Base-by-base conservation (phyloP, 2,113 vertebrate genomes). In the Erinaceus europaeus region DNA sequence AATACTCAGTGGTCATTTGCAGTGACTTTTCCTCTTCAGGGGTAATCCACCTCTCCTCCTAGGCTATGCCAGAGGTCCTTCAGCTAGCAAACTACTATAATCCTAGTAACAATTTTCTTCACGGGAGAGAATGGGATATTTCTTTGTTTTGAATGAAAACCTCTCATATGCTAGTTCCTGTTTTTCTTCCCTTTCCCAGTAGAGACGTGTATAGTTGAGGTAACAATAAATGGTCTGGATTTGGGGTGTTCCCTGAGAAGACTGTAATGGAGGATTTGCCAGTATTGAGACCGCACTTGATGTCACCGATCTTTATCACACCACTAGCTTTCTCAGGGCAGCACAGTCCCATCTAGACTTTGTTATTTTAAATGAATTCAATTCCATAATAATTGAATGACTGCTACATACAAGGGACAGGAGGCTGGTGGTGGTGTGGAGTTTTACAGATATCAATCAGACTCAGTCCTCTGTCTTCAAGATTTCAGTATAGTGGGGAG, bases 1-100 rank as follows among this genome's bases (percentile, higher is more conserved):
- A 0, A 0, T 10, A 29, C 57, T 48, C 40, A 46, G 20, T 44
- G 6, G 1, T 50, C 65, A 34, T 20, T 34, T 25, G 29, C 0
- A n/a, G 78, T 38, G 59, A 57, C 32, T 27, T 4, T 23, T 44
- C 15, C 27, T 59, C 1, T 18, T 9, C 32, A 40, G 46, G 69
- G 2, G 1, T 13, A 55, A 46, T 20, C 38, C 2, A 2, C 0
- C 0, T 52, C 27, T 76, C 48, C n/a, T 12, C 67, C n/a, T 27
- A 2, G 27, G 5, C 20, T 21, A 27, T 48, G 40, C 18, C 27
- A 9, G 42, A 34, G 23, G 15, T 25, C 46, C 21, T 29, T 77
- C 73, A 29, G 14, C 61, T 53, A 0, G 2, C n/a, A 27, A 53
- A 1, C 61, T 11, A 20, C 64, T 55, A n/a, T n/a, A n/a, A n/a